Conservation (phyloP, 2,113 vertebrate species). For the Anser cygnoides region DNA sequence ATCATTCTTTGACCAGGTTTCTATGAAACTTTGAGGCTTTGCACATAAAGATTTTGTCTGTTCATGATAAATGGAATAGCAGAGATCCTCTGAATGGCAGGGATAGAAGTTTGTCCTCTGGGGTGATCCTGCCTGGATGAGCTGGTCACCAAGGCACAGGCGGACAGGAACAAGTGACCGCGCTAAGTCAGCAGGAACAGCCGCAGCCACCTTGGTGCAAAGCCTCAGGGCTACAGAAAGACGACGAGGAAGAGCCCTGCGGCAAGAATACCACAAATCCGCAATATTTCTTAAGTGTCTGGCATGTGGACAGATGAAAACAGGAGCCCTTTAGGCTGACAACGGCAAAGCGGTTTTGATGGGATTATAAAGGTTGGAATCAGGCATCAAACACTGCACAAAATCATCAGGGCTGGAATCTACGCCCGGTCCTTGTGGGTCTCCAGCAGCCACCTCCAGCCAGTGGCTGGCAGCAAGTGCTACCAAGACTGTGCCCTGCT, state of each 20-base stretch:
- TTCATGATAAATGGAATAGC: background rate
- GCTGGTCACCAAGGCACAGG: background rate
- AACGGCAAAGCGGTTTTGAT: background rate
- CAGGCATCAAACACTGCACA: background rate
- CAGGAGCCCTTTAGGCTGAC: background rate
- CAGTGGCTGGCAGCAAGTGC: background rate
- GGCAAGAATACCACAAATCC: background rate
- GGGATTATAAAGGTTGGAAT: background rate
- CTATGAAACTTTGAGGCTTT: background rate
- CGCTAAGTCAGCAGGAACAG: background rate
- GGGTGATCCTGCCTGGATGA: background rate
- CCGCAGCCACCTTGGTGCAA: background rate
- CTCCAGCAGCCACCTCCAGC: too few species aligned
- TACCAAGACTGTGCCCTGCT: background rate
- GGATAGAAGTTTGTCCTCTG: background rate
- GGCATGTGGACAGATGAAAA: background rate
- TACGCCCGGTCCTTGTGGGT: too few species aligned
- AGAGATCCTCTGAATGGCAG: background rate
- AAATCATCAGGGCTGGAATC: too few species aligned
- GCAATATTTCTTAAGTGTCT: background rate
- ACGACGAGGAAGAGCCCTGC: background rate
- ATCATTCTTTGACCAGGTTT: background rate
- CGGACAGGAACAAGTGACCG: background rate
- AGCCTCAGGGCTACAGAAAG: background rate
- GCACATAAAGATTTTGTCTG: background rate